These are phyloP conservation scores for Pholis gunnellus DNA, from an alignment of 2,113 vertebrate genomes.

Conservation along the genomic window DNA sequence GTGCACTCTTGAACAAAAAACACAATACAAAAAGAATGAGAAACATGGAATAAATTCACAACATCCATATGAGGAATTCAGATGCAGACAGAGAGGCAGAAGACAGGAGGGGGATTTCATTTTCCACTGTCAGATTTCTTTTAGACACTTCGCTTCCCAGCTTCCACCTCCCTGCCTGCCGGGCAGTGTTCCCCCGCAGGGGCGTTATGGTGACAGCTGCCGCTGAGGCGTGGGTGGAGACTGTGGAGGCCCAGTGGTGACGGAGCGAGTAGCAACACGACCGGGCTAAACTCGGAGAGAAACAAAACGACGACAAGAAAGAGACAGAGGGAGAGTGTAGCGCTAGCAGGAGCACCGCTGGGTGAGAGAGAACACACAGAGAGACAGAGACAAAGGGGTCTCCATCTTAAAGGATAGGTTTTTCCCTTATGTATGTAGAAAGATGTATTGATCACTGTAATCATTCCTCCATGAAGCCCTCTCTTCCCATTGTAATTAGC, in stretches of 20 bases:
- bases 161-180: constrained; percentile 19
- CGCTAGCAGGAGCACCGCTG: constrained; percentile 8
- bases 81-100: not conserved
- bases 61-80: not conserved
- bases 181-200: constrained; percentile 48
- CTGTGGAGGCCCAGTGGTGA: constrained; percentile 51
- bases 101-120: constrained; percentile 21
- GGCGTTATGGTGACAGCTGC: constrained; percentile 72
- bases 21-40: not conserved
- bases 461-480: not conserved
- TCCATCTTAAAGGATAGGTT: not conserved
- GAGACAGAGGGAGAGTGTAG: not conserved
- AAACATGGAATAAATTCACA: not conserved
- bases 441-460: not conserved
- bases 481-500: not conserved
- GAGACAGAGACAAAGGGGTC: not conserved
- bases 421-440: fast-evolving
- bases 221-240: constrained; percentile 55
- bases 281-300: not conserved
- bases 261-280: constrained; percentile 18
- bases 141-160: constrained; percentile 28
- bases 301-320: not conserved
- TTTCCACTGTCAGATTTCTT: constrained; percentile 25
- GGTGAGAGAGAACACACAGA: not conserved
- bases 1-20: not conserved